Evolutionary conservation across 1,140 invertebrate species (phyloP).

Genomic region (Heliconius congener): DNA sequence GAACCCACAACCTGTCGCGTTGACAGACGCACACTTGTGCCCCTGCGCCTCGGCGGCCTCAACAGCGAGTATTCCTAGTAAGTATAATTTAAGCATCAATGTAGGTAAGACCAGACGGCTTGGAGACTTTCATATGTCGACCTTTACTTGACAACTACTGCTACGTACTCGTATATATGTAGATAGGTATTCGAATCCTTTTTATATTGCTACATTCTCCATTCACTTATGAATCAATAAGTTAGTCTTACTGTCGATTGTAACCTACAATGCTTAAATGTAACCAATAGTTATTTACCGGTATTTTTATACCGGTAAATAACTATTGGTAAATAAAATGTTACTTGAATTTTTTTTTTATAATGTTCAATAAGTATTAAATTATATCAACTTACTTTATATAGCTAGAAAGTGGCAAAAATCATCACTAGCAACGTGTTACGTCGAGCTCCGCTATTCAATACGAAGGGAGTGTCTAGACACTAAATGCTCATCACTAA

Average conservation of each 20-base stretch:
- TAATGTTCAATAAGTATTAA: background rate
- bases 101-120: background rate
- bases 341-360: background rate
- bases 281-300: background rate
- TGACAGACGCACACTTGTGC: no score
- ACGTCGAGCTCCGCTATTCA: no score
- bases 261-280: background rate
- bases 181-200: constrained; percentile 1
- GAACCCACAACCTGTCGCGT: no score
- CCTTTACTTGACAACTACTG: background rate
- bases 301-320: background rate
- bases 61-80: background rate
- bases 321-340: no score
- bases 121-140: constrained; percentile 18
- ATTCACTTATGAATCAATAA: constrained; percentile 31
- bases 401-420: no score
- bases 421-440: no score
- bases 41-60: no score
- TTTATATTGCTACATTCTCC: constrained; percentile 22
- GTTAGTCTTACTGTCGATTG: background rate
- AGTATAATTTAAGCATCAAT: background rate
- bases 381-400: no score
- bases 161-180: background rate
- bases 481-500: no score
- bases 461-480: no score